Evolutionary conservation across 2,888 invertebrate genomes (phyloP), one percentile per base, ranked within the genome.

Genomic region (Nasonia oneida): DNA sequence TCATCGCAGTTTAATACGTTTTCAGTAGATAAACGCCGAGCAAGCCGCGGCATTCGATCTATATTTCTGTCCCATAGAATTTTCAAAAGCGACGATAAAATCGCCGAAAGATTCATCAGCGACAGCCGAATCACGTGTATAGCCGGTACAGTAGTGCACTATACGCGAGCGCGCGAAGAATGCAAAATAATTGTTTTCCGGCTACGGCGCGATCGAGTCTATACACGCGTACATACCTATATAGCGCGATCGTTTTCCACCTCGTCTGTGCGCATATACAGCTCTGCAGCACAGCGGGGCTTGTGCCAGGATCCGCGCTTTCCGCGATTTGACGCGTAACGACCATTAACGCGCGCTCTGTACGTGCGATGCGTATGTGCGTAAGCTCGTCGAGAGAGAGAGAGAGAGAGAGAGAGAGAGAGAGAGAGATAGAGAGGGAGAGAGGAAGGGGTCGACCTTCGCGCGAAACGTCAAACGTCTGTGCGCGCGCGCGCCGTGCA

Each of bases 401-500:
- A 23, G 23, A 23, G 23, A 23, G 23, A 23, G 23, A 23, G 23
- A 23, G 23, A 23, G 23, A 23, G 23, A 23, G 23, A 23, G 23
- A 23, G 23, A 23, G 23, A 23, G 23, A 23, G 23, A 23, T 0
- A 23, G 23, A 23, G 29, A 29, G 29, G 0, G 29, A 29, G 47
- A n/a, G 75, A 23, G 23, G 37, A 73, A 82, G 74, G 47, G 61
- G 64, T 90, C 92, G 93, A 92, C 93, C 93, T 93, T 93, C 93
- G 89, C 93, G 89, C 90, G 90, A 92, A 92, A 93, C 93, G 93
- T 93, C 92, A 92, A 93, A 92, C 90, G 91, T 91, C 90, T 91
- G 90, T 90, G 90, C 89, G 90, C 89, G 89, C 67, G 47, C 67
- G 47, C 70, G 50, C 89, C 89, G 73, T 23, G 39, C 90, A 92